A percentile compares a stretch with the other conserved stretches of the same genome.
These are phyloP conservation scores for Oryzias sinensis DNA, from an alignment of 2,797 vertebrate genomes.

Conservation along the genomic window DNA sequence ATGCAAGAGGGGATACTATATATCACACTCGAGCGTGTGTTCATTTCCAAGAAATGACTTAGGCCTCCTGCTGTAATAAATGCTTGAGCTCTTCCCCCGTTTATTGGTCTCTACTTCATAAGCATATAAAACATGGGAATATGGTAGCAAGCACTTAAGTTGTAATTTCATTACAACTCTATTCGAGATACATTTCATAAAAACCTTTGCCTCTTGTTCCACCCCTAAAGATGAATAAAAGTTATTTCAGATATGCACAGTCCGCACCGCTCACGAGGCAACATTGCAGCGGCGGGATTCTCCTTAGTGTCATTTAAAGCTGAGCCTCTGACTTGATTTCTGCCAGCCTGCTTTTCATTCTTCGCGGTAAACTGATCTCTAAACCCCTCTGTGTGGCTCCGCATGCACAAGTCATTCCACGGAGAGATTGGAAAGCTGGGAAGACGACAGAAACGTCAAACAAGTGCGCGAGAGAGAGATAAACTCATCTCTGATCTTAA, in stretches of 20 bases:
- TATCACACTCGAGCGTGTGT: constrained; percentile 64
- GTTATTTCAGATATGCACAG: constrained; percentile 42
- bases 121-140: constrained; percentile 29
- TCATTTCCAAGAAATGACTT: constrained; percentile 69
- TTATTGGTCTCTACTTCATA: constrained; percentile 51
- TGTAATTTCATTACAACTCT: constrained; percentile 38
- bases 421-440: constrained; percentile 46
- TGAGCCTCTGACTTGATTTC: constrained; percentile 52
- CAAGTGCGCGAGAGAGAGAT: constrained; percentile 52
- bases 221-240: constrained; percentile 53
- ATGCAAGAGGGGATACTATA: constrained; percentile 65
- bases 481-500: constrained; percentile 72
- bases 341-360: constrained; percentile 58
- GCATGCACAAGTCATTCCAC: constrained; percentile 47
- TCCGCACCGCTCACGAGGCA: constrained; percentile 29
- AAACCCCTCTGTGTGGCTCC: constrained; percentile 61
- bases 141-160: constrained; percentile 29
- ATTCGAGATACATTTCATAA: constrained; percentile 37
- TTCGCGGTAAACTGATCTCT: constrained; percentile 72
- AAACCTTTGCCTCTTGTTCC: constrained; percentile 27
- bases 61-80: constrained; percentile 61
- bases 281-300: constrained; percentile 37
- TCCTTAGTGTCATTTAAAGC: constrained; percentile 63
- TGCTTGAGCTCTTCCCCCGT: constrained; percentile 51
- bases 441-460: constrained; percentile 40